Evolutionary conservation across 2,797 vertebrate species (phyloP).

Genomic region (Chelon auratus): DNA sequence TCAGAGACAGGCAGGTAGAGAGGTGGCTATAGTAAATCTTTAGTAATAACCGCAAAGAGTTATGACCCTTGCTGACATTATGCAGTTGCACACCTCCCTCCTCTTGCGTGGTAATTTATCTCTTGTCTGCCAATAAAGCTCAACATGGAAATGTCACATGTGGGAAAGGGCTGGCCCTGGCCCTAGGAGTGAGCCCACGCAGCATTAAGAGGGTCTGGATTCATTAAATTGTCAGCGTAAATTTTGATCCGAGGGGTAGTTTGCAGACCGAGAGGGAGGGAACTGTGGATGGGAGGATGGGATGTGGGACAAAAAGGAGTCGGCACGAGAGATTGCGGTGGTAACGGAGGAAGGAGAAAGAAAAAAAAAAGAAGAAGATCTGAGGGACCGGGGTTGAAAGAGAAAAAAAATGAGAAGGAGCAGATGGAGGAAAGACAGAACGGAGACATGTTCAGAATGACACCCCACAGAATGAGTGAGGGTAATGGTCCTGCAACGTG

Average conservation of each 20-base stretch:
- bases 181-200: conserved; percentile 60
- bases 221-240: conserved; percentile 85
- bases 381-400: conserved; percentile 29
- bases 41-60: conserved; percentile 82
- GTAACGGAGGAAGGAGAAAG: conserved; percentile 19
- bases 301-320: conserved; percentile 11
- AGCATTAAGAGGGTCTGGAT: conserved; percentile 78
- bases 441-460: conserved; percentile 51
- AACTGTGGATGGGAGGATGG: conserved; percentile 9
- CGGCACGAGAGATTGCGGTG: conserved; percentile 20
- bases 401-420: conserved; percentile 21
- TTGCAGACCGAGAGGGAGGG: conserved; percentile 53
- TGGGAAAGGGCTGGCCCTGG: conserved; percentile 69
- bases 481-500: conserved; percentile 55
- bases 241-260: conserved; percentile 74
- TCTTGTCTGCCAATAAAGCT: conserved; percentile 78
- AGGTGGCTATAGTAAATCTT: conserved; percentile 76
- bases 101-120: conserved; percentile 77
- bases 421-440: conserved; percentile 57
- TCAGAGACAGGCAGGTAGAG: conserved; percentile 50
- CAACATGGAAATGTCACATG: conserved; percentile 82
- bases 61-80: conserved; percentile 78
- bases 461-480: conserved; percentile 56
- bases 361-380: conserved; percentile 34
- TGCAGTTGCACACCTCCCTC: conserved; percentile 77